A percentile compares a stretch with the other conserved stretches of the same genome.
Conservation (phyloP, 2,888 invertebrate species). For the Heliconius ethilla region DNA sequence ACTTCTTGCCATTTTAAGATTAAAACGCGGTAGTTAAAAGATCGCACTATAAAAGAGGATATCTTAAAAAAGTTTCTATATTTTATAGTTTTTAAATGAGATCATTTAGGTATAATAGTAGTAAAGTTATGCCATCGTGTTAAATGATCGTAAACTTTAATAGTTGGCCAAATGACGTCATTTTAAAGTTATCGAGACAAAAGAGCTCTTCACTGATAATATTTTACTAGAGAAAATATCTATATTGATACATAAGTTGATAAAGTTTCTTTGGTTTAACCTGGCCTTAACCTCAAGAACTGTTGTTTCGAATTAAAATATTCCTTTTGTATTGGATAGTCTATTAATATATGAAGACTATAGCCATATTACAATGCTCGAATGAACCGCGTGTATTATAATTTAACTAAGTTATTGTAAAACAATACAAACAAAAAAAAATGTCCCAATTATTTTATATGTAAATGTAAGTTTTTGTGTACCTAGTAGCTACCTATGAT, state of each 20-base stretch:
- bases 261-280: no score
- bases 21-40: background rate
- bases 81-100: background rate
- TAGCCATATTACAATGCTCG: no score
- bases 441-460: background rate
- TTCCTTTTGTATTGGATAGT: no score
- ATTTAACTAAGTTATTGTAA: no score
- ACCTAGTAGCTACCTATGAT: background rate
- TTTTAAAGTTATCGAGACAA: background rate
- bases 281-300: no score
- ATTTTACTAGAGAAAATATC: no score
- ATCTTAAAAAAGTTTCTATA: background rate
- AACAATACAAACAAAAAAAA: background rate
- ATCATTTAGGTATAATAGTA: constrained; percentile 4
- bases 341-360: no score
- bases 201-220: background rate
- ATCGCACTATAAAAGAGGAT: background rate
- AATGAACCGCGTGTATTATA: no score
- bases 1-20: background rate
- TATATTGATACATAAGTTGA: no score
- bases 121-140: background rate
- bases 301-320: no score
- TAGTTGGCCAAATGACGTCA: constrained; percentile 8
- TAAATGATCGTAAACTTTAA: constrained; percentile 16
- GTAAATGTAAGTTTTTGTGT: background rate